phyloP scores from a whole-genome alignment of 2,888 invertebrate genomes.

The Caenorhabditis wallacei region DNA sequence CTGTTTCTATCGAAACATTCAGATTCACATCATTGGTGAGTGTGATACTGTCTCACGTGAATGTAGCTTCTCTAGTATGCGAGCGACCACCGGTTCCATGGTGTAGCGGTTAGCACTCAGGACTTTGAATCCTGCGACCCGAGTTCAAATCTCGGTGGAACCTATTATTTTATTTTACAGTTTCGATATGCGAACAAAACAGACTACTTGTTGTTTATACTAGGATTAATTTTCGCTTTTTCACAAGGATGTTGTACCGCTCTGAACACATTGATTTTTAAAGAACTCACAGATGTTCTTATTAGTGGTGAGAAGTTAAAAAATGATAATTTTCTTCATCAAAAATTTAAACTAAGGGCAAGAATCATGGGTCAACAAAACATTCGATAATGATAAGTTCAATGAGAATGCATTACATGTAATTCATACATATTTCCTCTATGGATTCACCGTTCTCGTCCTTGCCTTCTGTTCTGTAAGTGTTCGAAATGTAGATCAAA shows the following conservation, averaged over 20 bases:
- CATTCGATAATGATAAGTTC: constrained; percentile 20
- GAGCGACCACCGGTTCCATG: constrained; percentile 45
- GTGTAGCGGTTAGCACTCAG: constrained; percentile 75
- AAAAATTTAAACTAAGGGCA: constrained; percentile 33
- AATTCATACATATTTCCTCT: constrained; percentile 66
- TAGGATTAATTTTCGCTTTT: constrained; percentile 37
- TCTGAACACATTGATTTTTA: constrained; percentile 47
- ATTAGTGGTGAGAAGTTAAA: constrained; percentile 33
- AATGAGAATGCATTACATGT: constrained; percentile 60
- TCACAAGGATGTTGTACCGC: constrained; percentile 41
- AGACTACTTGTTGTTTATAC: constrained; percentile 30
- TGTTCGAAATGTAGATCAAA: neutral
- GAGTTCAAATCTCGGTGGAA: constrained; percentile 71
- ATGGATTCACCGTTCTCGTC: constrained; percentile 64
- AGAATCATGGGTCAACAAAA: constrained; percentile 24
- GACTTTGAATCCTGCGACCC: constrained; percentile 76
- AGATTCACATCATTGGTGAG: constrained; percentile 16
- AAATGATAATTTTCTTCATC: neutral
- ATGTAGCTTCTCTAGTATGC: neutral
- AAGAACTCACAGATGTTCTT: constrained; percentile 53
- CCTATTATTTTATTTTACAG: constrained; percentile 45
- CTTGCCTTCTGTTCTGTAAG: constrained; percentile 71
- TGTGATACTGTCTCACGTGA: neutral
- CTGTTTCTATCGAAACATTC: neutral
- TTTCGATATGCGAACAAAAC: constrained; percentile 44